These are phyloP conservation scores for Helobdella robusta DNA, from an alignment of 2,888 invertebrate genomes.

Conservation along the genomic window DNA sequence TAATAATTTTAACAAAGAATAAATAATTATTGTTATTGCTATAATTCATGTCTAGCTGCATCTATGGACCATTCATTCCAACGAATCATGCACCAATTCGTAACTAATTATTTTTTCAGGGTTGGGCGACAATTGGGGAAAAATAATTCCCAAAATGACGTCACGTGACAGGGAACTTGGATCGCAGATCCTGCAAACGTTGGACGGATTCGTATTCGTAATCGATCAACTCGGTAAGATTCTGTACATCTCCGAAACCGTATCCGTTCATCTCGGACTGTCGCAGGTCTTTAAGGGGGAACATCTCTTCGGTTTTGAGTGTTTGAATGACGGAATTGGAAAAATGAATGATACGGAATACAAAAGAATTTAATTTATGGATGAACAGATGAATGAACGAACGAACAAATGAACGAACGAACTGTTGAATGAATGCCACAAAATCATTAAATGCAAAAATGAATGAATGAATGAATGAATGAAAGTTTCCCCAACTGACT, in stretches of 20 bases:
- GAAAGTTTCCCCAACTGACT: too few species aligned
- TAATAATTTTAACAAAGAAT: too few species aligned
- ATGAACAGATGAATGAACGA: too few species aligned
- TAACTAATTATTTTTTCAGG: background rate
- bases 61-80: background rate
- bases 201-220: constrained; percentile 28
- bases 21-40: too few species aligned
- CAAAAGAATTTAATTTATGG: too few species aligned
- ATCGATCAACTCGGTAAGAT: constrained; percentile 25
- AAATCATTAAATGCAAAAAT: too few species aligned
- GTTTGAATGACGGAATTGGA: too few species aligned
- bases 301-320: too few species aligned
- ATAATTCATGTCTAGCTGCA: background rate
- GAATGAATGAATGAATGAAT: too few species aligned
- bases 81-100: background rate
- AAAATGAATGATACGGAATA: too few species aligned
- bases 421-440: too few species aligned
- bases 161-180: constrained; percentile 10
- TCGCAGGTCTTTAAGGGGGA: constrained; percentile 28
- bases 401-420: too few species aligned
- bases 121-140: constrained; percentile 12
- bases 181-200: constrained; percentile 22
- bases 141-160: background rate
- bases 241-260: constrained; percentile 29
- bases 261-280: constrained; percentile 29